Percentiles rank a stretch among this genome's conserved stretches.
Conservation (phyloP, 2,888 invertebrate species). For the Ormyrus rosae region DNA sequence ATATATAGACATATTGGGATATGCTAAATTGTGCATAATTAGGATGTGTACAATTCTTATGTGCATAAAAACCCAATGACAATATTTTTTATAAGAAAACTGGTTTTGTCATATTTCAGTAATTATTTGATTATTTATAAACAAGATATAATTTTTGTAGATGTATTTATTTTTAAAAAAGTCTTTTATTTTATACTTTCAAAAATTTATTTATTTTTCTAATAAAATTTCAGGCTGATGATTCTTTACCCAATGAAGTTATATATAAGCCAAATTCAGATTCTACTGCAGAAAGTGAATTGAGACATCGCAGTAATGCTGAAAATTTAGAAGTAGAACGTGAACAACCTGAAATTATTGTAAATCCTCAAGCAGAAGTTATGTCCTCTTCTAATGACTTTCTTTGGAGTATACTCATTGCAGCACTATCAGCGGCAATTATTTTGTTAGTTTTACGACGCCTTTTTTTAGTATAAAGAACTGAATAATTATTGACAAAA, state of each 20-base stretch:
- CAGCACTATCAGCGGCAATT: conserved; percentile 76
- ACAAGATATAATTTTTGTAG: too few species aligned
- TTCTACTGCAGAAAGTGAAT: conserved; percentile 61
- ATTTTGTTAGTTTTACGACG: conserved; percentile 76
- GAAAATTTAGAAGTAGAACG: conserved; percentile 58
- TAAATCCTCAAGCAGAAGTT: conserved; percentile 68
- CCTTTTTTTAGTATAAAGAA: conserved; percentile 75
- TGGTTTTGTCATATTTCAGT: too few species aligned
- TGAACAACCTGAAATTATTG: conserved; percentile 69
- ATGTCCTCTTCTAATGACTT: conserved; percentile 76
- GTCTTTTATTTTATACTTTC: too few species aligned
- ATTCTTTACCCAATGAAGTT: conserved; percentile 62
- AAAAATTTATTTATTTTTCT: background rate
- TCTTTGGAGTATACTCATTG: conserved; percentile 77
- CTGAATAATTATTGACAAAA: conserved; percentile 13
- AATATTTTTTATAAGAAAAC: too few species aligned
- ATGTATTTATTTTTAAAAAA: too few species aligned
- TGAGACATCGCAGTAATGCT: conserved; percentile 65
- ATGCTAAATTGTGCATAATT: too few species aligned
- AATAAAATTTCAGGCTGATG: conserved; percentile 65
- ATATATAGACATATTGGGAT: too few species aligned
- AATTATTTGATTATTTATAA: too few species aligned
- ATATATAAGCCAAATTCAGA: conserved; percentile 59
- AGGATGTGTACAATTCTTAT: too few species aligned
- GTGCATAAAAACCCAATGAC: too few species aligned